Evolutionary conservation across 2,888 invertebrate genomes (phyloP), one percentile per base, ranked within the genome.

Genomic region (Scaptomyza parva): DNA sequence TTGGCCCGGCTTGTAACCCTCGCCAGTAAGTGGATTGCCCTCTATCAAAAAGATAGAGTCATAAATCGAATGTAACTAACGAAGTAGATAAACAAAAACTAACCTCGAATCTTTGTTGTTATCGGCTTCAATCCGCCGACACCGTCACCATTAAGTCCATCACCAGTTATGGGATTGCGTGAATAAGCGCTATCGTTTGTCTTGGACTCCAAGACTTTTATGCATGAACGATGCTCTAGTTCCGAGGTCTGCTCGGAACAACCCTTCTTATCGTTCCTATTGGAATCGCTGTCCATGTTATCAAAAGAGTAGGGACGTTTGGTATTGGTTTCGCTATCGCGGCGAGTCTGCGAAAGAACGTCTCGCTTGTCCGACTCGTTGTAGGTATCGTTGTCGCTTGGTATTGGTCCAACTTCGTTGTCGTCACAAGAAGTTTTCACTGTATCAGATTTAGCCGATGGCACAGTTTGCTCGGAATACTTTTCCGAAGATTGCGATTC

Each of bases 91-190:
- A 24, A 7, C 6, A 24, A 24, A 26, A 3, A 52, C 68, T 55
- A 43, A 81, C 80, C 84, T 67, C 81, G 57, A 1, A n/a, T 55
- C 54, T 68, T 80, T 3, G 43, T 26, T 24, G 59, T 72, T 47
- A 12, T 69, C 0, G 72, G 78, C 59, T 65, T 83, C 0, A 63
- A 48, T 9, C 70, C 72, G 6, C 75, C 70, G 1, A 65, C 68
- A 12, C 75, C 80, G 28, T 77, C 75, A 1, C 75, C 78, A n/a
- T 67, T 70, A 0, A 75, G 53, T 0, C 83, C 80, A 3, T 55
- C 26, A 0, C 80, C 80, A 0, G 78, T 81, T n/a, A 79, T 81
- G 0, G 78, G 82, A 20, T 79, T 82, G 22, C 78, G 78, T 1
- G 62, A 52, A 45, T 58, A 35, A 5, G 12, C 22, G n/a, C 0